phyloP scores from a whole-genome alignment of 1,140 invertebrate species.

The Antheraea mylitta region DNA sequence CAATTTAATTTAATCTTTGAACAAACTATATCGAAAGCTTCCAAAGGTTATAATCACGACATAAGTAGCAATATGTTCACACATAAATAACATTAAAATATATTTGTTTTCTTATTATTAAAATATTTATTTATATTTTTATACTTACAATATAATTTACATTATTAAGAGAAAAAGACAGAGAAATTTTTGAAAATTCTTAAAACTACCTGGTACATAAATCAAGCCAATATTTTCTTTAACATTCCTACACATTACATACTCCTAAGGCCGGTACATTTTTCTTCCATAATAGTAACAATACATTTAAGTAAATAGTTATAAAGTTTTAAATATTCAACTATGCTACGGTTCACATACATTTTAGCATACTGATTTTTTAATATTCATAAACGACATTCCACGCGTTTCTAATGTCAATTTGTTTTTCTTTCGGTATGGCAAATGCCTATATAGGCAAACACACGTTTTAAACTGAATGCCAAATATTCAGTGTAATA shows the following conservation, averaged over 20 bases:
- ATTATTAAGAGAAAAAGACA: slow-evolving; percentile 67
- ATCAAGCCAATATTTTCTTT: slow-evolving; percentile 54
- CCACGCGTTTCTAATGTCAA: slow-evolving; percentile 19
- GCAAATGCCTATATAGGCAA: no score
- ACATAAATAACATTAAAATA: slow-evolving; percentile 32
- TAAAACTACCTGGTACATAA: slow-evolving; percentile 54
- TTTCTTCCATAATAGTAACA: slow-evolving; percentile 59
- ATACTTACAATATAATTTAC: slow-evolving; percentile 51
- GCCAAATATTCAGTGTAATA: no score
- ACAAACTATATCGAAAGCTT: neutral
- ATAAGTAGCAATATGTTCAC: slow-evolving; percentile 3
- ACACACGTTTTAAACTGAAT: no score
- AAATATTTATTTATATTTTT: slow-evolving; percentile 28
- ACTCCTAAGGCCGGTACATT: slow-evolving; percentile 71
- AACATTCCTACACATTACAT: slow-evolving; percentile 60
- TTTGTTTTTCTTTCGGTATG: no score
- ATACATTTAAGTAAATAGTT: slow-evolving; percentile 66
- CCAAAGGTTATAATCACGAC: neutral
- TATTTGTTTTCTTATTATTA: slow-evolving; percentile 19
- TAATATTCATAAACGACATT: slow-evolving; percentile 41
- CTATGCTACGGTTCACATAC: slow-evolving; percentile 48
- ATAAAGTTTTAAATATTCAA: slow-evolving; percentile 69
- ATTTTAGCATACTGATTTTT: slow-evolving; percentile 54
- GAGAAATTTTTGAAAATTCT: slow-evolving; percentile 69
- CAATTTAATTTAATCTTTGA: no score